phyloP scores from a whole-genome alignment of 2,888 invertebrate species.

The Melinaea marsaeus region DNA sequence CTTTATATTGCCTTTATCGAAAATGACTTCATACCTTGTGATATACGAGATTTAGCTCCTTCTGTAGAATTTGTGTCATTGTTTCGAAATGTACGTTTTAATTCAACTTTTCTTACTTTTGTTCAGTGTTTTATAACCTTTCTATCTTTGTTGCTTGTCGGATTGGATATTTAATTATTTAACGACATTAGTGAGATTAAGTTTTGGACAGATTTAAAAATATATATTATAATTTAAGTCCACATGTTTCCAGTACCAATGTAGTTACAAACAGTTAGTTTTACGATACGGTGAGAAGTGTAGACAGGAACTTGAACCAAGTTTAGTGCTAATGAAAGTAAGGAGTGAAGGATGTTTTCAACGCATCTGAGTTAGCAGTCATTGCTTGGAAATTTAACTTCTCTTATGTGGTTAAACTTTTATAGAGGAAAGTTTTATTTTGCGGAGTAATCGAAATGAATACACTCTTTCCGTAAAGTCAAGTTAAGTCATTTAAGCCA shows the following conservation, averaged over 20 bases:
- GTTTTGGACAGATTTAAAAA: too few relatives aligned
- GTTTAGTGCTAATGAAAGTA: slow-evolving; percentile 29
- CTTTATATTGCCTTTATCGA: slow-evolving; percentile 43
- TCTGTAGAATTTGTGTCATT: too few relatives aligned
- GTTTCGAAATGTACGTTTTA: too few relatives aligned
- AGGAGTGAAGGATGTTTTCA: slow-evolving; percentile 12
- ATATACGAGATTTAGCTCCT: neutral
- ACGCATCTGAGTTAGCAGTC: neutral
- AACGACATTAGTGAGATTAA: too few relatives aligned
- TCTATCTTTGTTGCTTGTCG: too few relatives aligned
- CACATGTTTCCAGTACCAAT: too few relatives aligned
- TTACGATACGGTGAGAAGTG: slow-evolving; percentile 21
- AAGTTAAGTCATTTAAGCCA: too few relatives aligned
- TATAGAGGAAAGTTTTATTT: neutral
- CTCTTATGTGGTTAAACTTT: neutral
- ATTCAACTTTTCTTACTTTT: too few relatives aligned
- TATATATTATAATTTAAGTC: too few relatives aligned
- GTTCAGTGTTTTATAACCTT: too few relatives aligned
- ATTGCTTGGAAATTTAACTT: slow-evolving; percentile 1
- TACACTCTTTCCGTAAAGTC: too few relatives aligned
- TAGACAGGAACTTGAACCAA: slow-evolving; percentile 17
- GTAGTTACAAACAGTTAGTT: slow-evolving; percentile 13
- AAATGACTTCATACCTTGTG: slow-evolving; percentile 3
- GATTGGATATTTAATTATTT: too few relatives aligned
- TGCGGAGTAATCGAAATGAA: neutral